Percentiles rank a stretch among this genome's conserved stretches.
phyloP scores from a whole-genome alignment of 2,888 invertebrate species.

The Neoitamus cyanurus region DNA sequence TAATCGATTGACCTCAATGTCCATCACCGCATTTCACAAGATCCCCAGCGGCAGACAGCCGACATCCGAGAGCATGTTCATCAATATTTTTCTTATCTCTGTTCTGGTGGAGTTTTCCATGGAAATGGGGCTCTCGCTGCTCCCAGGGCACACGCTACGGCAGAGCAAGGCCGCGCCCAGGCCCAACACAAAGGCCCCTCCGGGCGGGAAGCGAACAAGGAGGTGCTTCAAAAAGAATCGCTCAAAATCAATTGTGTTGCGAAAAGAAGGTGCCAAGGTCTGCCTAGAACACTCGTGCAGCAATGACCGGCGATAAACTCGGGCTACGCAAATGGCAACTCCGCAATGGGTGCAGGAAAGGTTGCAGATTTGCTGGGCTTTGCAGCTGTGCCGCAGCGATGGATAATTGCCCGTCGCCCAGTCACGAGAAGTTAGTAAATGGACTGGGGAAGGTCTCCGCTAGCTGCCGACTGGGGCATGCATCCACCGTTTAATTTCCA shows the following conservation, averaged over 20 bases:
- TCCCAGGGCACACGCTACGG: not conserved
- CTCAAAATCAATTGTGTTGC: not conserved
- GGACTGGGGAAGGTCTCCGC: not conserved
- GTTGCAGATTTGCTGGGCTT: too few species aligned
- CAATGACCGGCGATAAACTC: not conserved
- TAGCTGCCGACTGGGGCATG: not conserved
- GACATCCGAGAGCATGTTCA: conserved; percentile 24
- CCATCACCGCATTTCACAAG: conserved; percentile 3
- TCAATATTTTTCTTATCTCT: conserved; percentile 24
- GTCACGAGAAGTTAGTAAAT: not conserved
- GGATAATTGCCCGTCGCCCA: not conserved
- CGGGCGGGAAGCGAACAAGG: not conserved
- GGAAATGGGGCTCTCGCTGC: not conserved
- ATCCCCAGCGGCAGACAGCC: conserved; percentile 13
- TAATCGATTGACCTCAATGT: conserved; percentile 33
- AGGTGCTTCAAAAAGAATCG: not conserved
- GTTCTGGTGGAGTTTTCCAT: conserved; percentile 5
- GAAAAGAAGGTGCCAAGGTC: not conserved
- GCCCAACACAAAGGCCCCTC: not conserved
- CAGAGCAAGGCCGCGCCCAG: not conserved
- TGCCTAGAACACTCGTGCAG: not conserved
- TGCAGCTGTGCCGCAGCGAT: not conserved
- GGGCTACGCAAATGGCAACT: not conserved
- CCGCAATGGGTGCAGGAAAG: not conserved
- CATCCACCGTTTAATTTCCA: not conserved